Evolutionary conservation across 2,113 vertebrate species (phyloP).

Genomic region (Camelus bactrianus): DNA sequence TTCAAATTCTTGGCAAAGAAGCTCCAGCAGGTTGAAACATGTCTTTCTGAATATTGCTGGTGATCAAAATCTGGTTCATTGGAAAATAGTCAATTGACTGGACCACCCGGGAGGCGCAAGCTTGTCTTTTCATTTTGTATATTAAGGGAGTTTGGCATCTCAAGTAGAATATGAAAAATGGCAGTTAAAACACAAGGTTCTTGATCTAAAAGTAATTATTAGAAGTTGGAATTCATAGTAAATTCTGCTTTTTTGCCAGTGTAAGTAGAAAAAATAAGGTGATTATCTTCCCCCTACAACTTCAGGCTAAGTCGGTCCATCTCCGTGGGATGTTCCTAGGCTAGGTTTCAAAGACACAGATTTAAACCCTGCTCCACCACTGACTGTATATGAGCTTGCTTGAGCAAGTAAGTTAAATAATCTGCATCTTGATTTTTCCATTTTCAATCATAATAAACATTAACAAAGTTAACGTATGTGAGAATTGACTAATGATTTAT

Average conservation of each 20-base stretch:
- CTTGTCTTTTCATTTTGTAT: background rate
- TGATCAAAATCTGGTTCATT: background rate
- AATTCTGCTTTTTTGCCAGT: background rate
- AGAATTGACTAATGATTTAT: background rate
- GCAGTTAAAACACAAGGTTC: background rate
- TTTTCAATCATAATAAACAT: background rate
- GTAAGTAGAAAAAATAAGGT: background rate
- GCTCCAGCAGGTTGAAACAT: background rate
- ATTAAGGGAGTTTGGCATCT: background rate
- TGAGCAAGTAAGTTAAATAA: background rate
- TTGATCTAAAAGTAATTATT: background rate
- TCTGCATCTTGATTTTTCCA: background rate
- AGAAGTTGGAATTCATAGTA: slow-evolving; percentile 29
- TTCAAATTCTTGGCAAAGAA: slow-evolving; percentile 7
- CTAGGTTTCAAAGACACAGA: background rate
- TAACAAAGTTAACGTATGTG: background rate
- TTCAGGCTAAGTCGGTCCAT: background rate
- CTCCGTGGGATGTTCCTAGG: background rate
- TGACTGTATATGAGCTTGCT: background rate
- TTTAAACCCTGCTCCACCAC: background rate
- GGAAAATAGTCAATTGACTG: background rate
- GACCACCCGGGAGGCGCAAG: background rate
- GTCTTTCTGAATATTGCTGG: slow-evolving; percentile 8
- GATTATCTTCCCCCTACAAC: background rate
- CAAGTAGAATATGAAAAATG: background rate